Conservation (phyloP, 2,113 vertebrate genomes). For the Ploceus nigricollis region DNA sequence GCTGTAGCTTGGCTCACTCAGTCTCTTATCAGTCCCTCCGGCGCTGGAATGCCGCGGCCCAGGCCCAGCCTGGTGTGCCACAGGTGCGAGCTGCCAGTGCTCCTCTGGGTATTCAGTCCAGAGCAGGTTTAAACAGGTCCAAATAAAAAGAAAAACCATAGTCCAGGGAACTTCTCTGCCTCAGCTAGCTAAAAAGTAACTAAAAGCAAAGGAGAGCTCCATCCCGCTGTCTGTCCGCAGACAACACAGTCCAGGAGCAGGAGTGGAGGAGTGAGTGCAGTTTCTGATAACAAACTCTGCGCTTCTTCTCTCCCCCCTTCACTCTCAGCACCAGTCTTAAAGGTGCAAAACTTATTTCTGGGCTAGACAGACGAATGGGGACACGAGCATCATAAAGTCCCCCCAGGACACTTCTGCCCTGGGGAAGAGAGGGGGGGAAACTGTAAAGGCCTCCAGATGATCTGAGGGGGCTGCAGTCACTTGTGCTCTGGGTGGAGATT, state of each 20-base stretch:
- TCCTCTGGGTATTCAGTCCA: background rate
- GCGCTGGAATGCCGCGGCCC: accelerated
- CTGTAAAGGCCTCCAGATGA: background rate
- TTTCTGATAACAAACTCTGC: background rate
- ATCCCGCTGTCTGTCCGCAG: background rate
- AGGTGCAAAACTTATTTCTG: background rate
- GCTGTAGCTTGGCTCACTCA: background rate
- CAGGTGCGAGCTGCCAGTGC: background rate
- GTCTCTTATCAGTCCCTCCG: background rate
- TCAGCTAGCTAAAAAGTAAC: background rate
- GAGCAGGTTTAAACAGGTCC: background rate
- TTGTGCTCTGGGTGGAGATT: background rate
- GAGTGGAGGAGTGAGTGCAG: background rate
- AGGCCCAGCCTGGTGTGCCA: background rate
- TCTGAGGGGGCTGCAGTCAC: background rate
- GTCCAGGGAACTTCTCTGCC: background rate
- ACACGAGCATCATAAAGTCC: background rate
- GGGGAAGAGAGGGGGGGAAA: background rate
- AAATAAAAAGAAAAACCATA: background rate
- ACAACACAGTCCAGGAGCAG: background rate
- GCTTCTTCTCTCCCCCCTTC: background rate
- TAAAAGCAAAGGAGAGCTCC: background rate
- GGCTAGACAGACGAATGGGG: background rate
- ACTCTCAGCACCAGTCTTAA: background rate
- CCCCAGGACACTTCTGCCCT: background rate